Evolutionary conservation across 1,140 invertebrate genomes (phyloP), one percentile per base, ranked within the genome.

Genomic region (Drusus annulatus): DNA sequence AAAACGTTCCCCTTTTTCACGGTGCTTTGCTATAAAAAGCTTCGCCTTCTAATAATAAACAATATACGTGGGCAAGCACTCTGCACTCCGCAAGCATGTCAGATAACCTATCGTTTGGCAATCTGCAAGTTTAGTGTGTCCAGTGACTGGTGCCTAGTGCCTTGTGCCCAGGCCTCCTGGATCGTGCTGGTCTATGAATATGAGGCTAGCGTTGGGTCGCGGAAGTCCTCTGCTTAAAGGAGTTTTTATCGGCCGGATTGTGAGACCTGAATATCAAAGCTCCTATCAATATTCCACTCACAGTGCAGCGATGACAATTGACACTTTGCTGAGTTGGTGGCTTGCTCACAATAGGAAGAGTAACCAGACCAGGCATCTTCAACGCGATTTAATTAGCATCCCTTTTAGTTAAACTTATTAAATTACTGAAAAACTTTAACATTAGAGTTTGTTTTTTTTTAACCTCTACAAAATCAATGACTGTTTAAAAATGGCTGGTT

Each of bases 221-320:
- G 81, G 81, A 83, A 83, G 81, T 68, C 58, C 74, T 28, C 58
- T 50, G 23, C 56, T 16, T 76, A 63, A 78, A 76, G 28, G 50
- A 74, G 71, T 58, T 83, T 80, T 83, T 80, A 83, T 82, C 80
- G 52, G 51, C 36, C 76, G 19, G 74, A 21, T 73, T 36, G 68
- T 56, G 65, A 28, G 52, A 54, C 31, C 7, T 74, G 81, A 80
- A 83, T 83, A 45, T 52, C 78, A 81, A 81, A 65, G 28, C 56
- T 60, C 28, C 15, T 63, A 80, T 83, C 76, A 83, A 75, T 80
- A 83, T 83, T 80, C 78, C n/a, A 19, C 23, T 19, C 52, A 23
- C 56, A 19, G n/a, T 78, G 62, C 36, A 68, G 51, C 69, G 51
- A 63, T 52, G 81, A 80, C 81, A 80, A 83, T 83, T 80, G 78